These are phyloP conservation scores for Orycteropus afer DNA, from an alignment of 2,113 vertebrate genomes.

Conservation along the genomic window DNA sequence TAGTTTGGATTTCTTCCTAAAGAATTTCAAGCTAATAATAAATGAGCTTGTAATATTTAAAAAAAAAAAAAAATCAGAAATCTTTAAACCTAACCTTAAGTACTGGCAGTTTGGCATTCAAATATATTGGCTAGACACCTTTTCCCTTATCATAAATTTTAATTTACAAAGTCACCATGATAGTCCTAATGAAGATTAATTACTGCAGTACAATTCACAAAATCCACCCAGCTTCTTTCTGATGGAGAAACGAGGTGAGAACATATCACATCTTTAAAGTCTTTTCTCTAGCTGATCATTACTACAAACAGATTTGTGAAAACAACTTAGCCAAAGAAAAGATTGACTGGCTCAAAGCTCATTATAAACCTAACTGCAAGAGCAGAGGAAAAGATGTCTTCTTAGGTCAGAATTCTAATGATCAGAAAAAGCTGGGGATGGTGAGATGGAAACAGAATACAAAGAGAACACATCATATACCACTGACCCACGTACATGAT, in stretches of 20 bases:
- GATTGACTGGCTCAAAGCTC: slow-evolving; percentile 60
- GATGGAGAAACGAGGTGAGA: slow-evolving; percentile 79
- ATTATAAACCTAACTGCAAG: slow-evolving; percentile 55
- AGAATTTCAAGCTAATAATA: slow-evolving; percentile 70
- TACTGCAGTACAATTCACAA: slow-evolving; percentile 82
- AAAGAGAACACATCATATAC: neutral
- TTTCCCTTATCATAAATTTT: slow-evolving; percentile 83
- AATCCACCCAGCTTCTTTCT: slow-evolving; percentile 79
- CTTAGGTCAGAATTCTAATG: slow-evolving; percentile 58
- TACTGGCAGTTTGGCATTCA: slow-evolving; percentile 80
- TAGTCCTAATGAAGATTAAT: slow-evolving; percentile 87
- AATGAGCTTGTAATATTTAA: slow-evolving; percentile 73
- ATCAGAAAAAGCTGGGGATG: neutral
- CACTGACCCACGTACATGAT: accelerated
- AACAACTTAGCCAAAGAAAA: slow-evolving; percentile 60
- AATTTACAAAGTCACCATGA: slow-evolving; percentile 82
- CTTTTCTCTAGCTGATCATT: slow-evolving; percentile 63
- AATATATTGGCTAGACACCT: slow-evolving; percentile 79
- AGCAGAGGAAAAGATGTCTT: slow-evolving; percentile 14
- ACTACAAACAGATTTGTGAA: slow-evolving; percentile 64
- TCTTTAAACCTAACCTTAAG: slow-evolving; percentile 69
- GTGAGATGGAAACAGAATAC: neutral
- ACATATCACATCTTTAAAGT: slow-evolving; percentile 68
- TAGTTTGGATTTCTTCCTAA: neutral
- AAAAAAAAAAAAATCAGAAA: slow-evolving; percentile 14